phyloP scores from a whole-genome alignment of 2,888 invertebrate genomes.

The Acanthosepion lycidas region DNA sequence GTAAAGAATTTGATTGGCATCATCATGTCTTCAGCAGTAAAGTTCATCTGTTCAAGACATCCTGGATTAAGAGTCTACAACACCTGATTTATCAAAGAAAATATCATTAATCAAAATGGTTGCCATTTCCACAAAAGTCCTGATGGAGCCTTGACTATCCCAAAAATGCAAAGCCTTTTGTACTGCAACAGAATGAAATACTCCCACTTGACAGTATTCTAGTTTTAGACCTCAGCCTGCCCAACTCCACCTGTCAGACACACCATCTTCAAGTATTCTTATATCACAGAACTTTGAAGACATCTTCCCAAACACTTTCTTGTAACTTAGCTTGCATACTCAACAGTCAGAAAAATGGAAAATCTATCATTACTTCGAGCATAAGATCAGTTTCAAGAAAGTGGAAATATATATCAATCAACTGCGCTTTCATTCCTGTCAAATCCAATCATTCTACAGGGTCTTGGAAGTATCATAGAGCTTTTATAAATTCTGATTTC shows the following conservation, averaged over 20 bases:
- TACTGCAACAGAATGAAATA: not conserved
- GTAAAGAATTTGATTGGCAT: not conserved
- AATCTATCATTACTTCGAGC: too few species aligned
- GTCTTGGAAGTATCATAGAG: too few species aligned
- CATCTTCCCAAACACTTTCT: not conserved
- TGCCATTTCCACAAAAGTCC: not conserved
- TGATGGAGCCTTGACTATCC: not conserved
- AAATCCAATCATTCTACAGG: too few species aligned
- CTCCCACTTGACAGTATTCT: not conserved
- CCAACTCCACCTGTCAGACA: not conserved
- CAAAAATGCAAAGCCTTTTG: not conserved
- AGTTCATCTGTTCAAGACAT: not conserved
- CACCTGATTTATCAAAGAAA: conserved; percentile 14
- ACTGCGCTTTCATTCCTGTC: too few species aligned
- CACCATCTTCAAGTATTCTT: not conserved
- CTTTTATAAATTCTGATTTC: too few species aligned
- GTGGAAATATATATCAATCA: not conserved
- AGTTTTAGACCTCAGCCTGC: not conserved
- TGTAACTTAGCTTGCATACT: not conserved
- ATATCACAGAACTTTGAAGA: not conserved
- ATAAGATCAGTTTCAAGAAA: not conserved
- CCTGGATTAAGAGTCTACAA: not conserved
- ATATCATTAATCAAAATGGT: not conserved
- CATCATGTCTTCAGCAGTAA: not conserved
- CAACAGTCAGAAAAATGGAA: not conserved